Evolutionary conservation across 2,888 invertebrate species (phyloP).

Genomic region (Athripsodes cinereus): DNA sequence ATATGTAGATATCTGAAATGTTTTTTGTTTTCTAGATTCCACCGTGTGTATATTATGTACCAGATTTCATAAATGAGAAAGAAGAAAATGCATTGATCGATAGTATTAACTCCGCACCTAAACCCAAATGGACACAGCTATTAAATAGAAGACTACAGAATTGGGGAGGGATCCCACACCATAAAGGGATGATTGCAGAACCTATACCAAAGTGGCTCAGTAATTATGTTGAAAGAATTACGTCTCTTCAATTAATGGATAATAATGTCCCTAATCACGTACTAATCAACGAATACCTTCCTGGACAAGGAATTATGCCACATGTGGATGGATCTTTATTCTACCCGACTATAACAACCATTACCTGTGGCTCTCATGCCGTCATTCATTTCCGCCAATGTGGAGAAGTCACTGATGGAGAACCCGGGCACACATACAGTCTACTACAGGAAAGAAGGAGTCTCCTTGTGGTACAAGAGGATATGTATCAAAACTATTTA

Average conservation of each 20-base stretch:
- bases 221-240: slow-evolving; percentile 63
- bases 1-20: too few species aligned
- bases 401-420: slow-evolving; percentile 30
- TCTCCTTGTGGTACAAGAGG: slow-evolving; percentile 75
- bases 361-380: slow-evolving; percentile 86
- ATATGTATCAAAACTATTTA: slow-evolving; percentile 75
- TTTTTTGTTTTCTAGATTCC: slow-evolving; percentile 45
- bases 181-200: slow-evolving; percentile 90
- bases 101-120: slow-evolving; percentile 73
- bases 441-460: slow-evolving; percentile 83
- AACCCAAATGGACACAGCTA: slow-evolving; percentile 94
- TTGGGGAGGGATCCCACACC: slow-evolving; percentile 94
- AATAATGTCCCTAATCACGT: slow-evolving; percentile 83
- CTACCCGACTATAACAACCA: slow-evolving; percentile 86
- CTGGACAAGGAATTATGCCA: slow-evolving; percentile 95
- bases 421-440: slow-evolving; percentile 40
- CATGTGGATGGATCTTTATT: slow-evolving; percentile 95
- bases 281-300: slow-evolving; percentile 86
- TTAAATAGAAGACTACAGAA: slow-evolving; percentile 90
- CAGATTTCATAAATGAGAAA: slow-evolving; percentile 73
- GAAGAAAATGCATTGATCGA: slow-evolving; percentile 68
- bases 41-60: slow-evolving; percentile 70
- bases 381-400: slow-evolving; percentile 74
- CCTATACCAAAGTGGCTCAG: slow-evolving; percentile 81
- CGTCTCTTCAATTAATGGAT: slow-evolving; percentile 61